Evolutionary conservation across 1,140 invertebrate genomes (phyloP).

Genomic region (Papilio glaucus): DNA sequence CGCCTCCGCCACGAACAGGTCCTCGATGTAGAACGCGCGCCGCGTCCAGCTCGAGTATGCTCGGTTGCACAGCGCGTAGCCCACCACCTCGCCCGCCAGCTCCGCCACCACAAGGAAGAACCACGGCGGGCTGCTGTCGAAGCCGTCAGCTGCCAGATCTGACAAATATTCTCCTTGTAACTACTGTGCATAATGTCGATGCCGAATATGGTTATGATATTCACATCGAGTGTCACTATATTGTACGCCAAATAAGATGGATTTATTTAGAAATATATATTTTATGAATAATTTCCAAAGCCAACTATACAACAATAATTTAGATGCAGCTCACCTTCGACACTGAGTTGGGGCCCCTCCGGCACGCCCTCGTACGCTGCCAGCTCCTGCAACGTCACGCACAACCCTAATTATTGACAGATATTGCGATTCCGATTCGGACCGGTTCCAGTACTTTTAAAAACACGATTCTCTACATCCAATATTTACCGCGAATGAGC

Average conservation of each 20-base stretch:
- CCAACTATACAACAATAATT: too few relatives aligned
- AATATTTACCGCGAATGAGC: too few relatives aligned
- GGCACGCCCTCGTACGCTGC: constrained; percentile 56
- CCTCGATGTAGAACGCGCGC: constrained; percentile 68
- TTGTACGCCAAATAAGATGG: too few relatives aligned
- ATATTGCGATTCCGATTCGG: too few relatives aligned
- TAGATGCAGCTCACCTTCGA: constrained; percentile 44
- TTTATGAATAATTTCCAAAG: too few relatives aligned
- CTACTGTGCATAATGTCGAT: too few relatives aligned
- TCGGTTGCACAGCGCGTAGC: constrained; percentile 60
- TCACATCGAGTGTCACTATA: too few relatives aligned
- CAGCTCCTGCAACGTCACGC: constrained; percentile 54
- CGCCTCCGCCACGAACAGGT: constrained; percentile 63
- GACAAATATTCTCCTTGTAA: not conserved
- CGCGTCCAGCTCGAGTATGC: constrained; percentile 73
- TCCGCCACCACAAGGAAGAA: constrained; percentile 65
- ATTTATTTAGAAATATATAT: too few relatives aligned
- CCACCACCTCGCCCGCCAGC: constrained; percentile 43
- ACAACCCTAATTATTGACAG: too few relatives aligned
- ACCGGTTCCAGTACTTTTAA: too few relatives aligned
- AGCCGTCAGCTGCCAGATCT: constrained; percentile 57
- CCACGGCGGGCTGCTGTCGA: constrained; percentile 54
- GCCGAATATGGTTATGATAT: too few relatives aligned
- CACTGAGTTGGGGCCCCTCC: constrained; percentile 51
- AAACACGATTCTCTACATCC: too few relatives aligned